Conservation (phyloP, 2,888 invertebrate genomes). For the Branchipolynoe longqiensis region DNA sequence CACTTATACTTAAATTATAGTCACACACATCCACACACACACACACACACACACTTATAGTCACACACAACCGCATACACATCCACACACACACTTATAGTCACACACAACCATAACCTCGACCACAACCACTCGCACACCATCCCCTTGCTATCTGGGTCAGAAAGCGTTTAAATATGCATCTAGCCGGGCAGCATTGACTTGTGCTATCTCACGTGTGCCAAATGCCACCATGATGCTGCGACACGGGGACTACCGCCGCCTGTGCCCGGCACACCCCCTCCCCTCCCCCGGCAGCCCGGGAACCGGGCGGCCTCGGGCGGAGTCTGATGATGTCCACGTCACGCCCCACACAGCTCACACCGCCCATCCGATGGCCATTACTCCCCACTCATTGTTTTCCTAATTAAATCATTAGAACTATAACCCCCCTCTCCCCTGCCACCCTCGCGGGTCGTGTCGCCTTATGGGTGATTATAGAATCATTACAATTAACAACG, state of each 20-base stretch:
- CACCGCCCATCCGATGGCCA: neutral
- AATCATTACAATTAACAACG: constrained; percentile 48
- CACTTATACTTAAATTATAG: too few relatives aligned
- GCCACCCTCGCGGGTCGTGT: neutral
- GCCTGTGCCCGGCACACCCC: neutral
- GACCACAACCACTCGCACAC: too few relatives aligned
- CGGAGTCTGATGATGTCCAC: neutral
- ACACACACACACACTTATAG: neutral
- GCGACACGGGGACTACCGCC: neutral
- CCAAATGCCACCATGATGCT: constrained; percentile 10
- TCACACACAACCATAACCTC: too few relatives aligned
- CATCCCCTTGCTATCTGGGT: neutral
- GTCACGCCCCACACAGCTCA: neutral
- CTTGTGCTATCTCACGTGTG: constrained; percentile 45
- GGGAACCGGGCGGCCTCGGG: neutral
- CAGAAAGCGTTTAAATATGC: constrained; percentile 53
- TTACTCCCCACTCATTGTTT: constrained; percentile 35
- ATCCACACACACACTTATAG: too few relatives aligned
- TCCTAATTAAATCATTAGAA: constrained; percentile 53
- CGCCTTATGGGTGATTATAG: constrained; percentile 43
- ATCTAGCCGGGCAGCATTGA: constrained; percentile 4
- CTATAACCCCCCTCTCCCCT: neutral
- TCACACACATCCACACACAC: neutral
- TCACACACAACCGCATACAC: neutral
- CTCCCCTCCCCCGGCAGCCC: neutral